Conservation (phyloP, 1,140 invertebrate species). For the Ephestia elutella region DNA sequence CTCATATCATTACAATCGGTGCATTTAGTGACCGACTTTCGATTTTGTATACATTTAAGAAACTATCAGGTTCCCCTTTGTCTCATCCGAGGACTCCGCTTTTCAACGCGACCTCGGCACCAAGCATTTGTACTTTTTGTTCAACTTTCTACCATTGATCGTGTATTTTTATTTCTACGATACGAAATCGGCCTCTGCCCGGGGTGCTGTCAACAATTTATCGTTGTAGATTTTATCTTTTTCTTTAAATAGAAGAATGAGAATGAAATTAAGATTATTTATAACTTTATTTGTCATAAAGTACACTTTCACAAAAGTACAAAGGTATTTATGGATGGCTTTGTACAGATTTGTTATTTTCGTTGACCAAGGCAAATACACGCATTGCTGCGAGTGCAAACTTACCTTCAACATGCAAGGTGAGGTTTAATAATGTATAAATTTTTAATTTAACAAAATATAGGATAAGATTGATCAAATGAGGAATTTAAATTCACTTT, state of each 20-base stretch:
- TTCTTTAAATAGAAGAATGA: conserved; percentile 3
- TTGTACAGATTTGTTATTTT: too few relatives aligned
- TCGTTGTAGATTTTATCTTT: conserved; percentile 14
- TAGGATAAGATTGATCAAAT: too few relatives aligned
- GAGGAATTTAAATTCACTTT: too few relatives aligned
- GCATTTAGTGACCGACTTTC: conserved; percentile 20
- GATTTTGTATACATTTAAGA: conserved; percentile 21
- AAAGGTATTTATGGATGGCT: background rate
- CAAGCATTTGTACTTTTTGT: conserved; percentile 21
- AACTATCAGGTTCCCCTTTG: background rate
- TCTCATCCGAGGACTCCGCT: conserved; percentile 5
- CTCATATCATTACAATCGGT: background rate
- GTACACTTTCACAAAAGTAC: background rate
- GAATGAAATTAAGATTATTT: background rate
- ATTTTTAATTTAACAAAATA: too few relatives aligned
- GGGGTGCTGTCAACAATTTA: conserved; percentile 18
- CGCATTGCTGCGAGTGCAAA: too few relatives aligned
- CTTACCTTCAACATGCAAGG: too few relatives aligned
- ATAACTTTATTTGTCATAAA: background rate
- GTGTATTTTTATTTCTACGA: conserved; percentile 18
- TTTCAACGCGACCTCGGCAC: conserved; percentile 10
- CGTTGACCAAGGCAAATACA: too few relatives aligned
- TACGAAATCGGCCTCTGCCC: conserved; percentile 7
- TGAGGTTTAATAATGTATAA: too few relatives aligned
- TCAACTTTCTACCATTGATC: conserved; percentile 23